These are phyloP conservation scores for Dromococcyx pavoninus DNA, from an alignment of 2,797 vertebrate genomes.

Conservation along the genomic window DNA sequence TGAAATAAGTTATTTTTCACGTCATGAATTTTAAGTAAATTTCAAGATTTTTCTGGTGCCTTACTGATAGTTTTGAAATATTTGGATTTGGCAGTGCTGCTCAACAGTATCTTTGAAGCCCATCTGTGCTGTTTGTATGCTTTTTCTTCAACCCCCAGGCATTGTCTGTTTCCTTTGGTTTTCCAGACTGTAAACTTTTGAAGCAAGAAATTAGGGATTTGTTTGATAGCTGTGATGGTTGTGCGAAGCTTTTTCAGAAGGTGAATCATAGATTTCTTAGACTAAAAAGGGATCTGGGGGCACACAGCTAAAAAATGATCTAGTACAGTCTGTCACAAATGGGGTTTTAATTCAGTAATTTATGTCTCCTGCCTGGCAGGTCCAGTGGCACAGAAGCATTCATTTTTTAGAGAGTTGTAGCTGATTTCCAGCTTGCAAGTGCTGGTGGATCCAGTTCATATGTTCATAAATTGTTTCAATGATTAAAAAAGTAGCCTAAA, in stretches of 20 bases:
- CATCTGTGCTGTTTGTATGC: constrained; percentile 44
- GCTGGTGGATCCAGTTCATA: not conserved
- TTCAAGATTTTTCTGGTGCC: constrained; percentile 35
- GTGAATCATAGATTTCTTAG: constrained; percentile 41
- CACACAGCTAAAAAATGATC: constrained; percentile 4
- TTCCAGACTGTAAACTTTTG: constrained; percentile 30
- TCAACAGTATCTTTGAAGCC: constrained; percentile 48
- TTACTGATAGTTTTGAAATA: constrained; percentile 59
- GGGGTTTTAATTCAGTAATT: constrained; percentile 32
- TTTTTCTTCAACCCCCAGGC: constrained; percentile 37
- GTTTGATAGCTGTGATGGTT: constrained; percentile 40
- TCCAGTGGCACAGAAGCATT: not conserved
- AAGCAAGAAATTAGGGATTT: constrained; percentile 48
- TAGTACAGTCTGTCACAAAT: constrained; percentile 15
- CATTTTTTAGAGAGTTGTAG: not conserved
- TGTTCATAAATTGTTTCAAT: not conserved
- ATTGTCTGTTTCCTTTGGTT: constrained; percentile 52
- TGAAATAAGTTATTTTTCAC: constrained; percentile 38
- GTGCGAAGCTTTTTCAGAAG: constrained; percentile 11
- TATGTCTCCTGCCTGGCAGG: not conserved
- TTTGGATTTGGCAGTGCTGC: constrained; percentile 9
- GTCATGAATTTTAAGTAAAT: constrained; percentile 50
- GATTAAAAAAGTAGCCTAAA: not conserved
- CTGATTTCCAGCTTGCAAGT: not conserved
- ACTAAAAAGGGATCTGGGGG: not conserved